Evolutionary conservation across 1,140 invertebrate species (phyloP), one percentile per base, ranked within the genome.

Genomic region (Tenebrio molitor): DNA sequence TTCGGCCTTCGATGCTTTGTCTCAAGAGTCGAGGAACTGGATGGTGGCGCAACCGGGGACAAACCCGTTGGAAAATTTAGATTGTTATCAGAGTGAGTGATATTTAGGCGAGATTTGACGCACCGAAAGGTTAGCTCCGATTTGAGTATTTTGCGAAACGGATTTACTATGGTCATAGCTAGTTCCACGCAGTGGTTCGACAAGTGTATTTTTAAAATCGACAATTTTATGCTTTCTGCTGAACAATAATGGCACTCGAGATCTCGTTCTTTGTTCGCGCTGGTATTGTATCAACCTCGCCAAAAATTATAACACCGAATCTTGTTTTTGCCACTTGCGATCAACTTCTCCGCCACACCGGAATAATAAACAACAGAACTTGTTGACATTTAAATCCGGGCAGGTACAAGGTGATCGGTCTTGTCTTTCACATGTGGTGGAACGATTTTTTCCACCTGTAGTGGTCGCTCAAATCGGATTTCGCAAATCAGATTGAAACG

Each of bases 161-260:
- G 15, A 58, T 33, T 58, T 29, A 12, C 23, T 14, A 53, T 12
- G 46, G 46, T 53, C 8, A 8, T 46, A 10, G 4, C 15, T 10
- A 46, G 42, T 46, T 53, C 5, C 50, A 58, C 50, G 15, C 50
- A 53, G 17, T 12, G 36, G 12, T 39, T 39, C 36, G 36, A 39
- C 12, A 58, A 58, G 50, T 58, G 50, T n/a, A 58, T 58, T 58
- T 23, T 58, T 25, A 58, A 58, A 58, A 58, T 58, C 16, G 23
- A 21, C 50, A 58, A 58, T 58, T 58, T 58, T 58, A 58, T 58
- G 50, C 50, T 58, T 58, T 58, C 50, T 58, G 50, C 3, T 58
- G 50, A 58, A 58, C 12, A 14, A 58, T 58, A 29, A 29, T 58
- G 36, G 36, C 6, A 39, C 36, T 4, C 36, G 6, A 29, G 10